phyloP scores from a whole-genome alignment of 2,888 invertebrate genomes.

The Synergus laeviventris region DNA sequence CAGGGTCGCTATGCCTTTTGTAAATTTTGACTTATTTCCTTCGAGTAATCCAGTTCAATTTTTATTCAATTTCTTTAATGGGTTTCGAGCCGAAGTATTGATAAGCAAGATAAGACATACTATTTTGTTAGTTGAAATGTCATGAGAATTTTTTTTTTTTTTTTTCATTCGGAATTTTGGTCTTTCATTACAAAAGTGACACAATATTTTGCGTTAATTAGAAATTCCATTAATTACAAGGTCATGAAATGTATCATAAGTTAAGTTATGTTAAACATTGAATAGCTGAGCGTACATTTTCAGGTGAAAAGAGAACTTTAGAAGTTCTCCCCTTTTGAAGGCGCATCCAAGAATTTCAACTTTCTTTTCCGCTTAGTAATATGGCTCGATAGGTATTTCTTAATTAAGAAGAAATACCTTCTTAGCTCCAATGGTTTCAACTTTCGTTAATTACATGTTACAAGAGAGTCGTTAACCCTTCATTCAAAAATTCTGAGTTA shows the following conservation, averaged over 20 bases:
- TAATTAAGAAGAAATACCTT: slow-evolving; percentile 64
- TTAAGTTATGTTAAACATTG: not conserved
- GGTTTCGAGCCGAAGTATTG: no score
- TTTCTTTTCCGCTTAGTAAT: slow-evolving; percentile 54
- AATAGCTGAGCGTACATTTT: not conserved
- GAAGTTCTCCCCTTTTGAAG: slow-evolving; percentile 65
- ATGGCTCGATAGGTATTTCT: slow-evolving; percentile 62
- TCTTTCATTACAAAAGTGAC: no score
- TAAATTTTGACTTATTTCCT: slow-evolving; percentile 72
- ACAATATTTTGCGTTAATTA: not conserved
- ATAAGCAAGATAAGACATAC: no score
- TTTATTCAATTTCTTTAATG: slow-evolving; percentile 23
- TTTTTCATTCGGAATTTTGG: no score
- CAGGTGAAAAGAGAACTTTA: slow-evolving; percentile 22
- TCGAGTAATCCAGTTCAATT: slow-evolving; percentile 67
- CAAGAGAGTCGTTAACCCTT: slow-evolving; percentile 43
- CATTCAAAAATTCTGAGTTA: not conserved
- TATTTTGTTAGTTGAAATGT: no score
- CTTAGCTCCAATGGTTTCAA: slow-evolving; percentile 50
- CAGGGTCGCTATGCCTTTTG: slow-evolving; percentile 65
- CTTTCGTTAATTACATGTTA: slow-evolving; percentile 64
- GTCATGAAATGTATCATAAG: not conserved
- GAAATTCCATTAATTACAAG: not conserved
- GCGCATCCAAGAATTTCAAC: slow-evolving; percentile 62
- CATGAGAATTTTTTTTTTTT: no score